phyloP scores from a whole-genome alignment of 2,113 vertebrate species.

The Serilophus lunatus region DNA sequence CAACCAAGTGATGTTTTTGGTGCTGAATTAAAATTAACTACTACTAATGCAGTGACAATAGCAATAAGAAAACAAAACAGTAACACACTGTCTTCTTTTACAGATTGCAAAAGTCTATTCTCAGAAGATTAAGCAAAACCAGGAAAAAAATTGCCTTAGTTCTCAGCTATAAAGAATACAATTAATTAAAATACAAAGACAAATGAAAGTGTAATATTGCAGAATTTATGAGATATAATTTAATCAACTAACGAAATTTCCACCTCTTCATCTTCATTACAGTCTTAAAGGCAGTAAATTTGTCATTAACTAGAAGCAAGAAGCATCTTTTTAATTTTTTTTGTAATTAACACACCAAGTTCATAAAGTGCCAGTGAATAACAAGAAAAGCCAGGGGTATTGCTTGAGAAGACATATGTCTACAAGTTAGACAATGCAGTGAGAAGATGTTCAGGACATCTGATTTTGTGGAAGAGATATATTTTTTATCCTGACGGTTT shows the following conservation, averaged over 20 bases:
- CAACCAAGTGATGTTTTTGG: not conserved
- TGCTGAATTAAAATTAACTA: not conserved
- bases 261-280: not conserved
- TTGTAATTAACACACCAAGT: not conserved
- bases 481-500: not conserved
- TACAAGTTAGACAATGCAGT: not conserved
- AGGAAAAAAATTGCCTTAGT: not conserved
- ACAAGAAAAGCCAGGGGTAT: not conserved
- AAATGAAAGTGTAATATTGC: not conserved
- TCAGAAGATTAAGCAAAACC: not conserved
- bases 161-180: not conserved
- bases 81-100: not conserved
- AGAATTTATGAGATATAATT: not conserved
- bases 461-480: not conserved
- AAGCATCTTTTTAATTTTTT: not conserved
- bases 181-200: not conserved
- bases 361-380: not conserved
- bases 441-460: not conserved
- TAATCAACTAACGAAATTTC: not conserved
- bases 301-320: not conserved
- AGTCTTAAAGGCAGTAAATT: not conserved
- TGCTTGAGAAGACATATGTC: not conserved
- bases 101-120: not conserved
- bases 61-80: not conserved
- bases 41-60: not conserved